Evolutionary conservation across 2,113 vertebrate genomes (phyloP), one percentile per base, ranked within the genome.

Genomic region (Baryphthengus martii): DNA sequence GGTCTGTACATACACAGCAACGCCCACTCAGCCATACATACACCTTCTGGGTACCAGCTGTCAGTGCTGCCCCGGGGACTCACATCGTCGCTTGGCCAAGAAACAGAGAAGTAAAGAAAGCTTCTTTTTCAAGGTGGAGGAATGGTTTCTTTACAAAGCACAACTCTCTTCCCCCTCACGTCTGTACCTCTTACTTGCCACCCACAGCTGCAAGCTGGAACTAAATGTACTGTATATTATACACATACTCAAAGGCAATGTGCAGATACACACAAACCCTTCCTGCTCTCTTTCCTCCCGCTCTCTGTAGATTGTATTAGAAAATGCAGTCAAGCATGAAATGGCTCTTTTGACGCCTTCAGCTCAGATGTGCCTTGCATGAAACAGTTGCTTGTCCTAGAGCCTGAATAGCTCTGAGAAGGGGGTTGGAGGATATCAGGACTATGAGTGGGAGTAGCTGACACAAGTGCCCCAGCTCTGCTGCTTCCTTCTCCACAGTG

Each of bases 261-360:
- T 6, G 37, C 70, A 39, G 76, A 84, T 90, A 90, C 68, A 74
- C 66, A 80, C 65, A 74, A 76, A 89, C 78, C 73, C 55, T 71
- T 56, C 42, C 29, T 77, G 58, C 88, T 87, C 61, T 49, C 70
- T 78, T 71, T 65, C 55, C 45, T 35, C 59, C 55, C 82, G 47
- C 68, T 89, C 80, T 35, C 84, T 85, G 49, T 6, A 23, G 92
- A 95, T 96, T 96, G 95, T 85, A 98, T 98, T 98, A 98, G 97
- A 97, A 97, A 97, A 95, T 62, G 96, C 96, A 98, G 88, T 92
- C 95, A 97, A 95, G 95, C 97, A 91, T 98, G 97, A 99, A 98
- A 98, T 98, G 96, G 97, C 92, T 97, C 95, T 97, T 98, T 97
- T 94, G 97, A 98, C 35, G 88, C 96, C 87, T 97, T 96, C 67